Evolutionary conservation across 2,113 vertebrate genomes (phyloP), one percentile per base, ranked within the genome.

Genomic region (Pseudopipra pipra): DNA sequence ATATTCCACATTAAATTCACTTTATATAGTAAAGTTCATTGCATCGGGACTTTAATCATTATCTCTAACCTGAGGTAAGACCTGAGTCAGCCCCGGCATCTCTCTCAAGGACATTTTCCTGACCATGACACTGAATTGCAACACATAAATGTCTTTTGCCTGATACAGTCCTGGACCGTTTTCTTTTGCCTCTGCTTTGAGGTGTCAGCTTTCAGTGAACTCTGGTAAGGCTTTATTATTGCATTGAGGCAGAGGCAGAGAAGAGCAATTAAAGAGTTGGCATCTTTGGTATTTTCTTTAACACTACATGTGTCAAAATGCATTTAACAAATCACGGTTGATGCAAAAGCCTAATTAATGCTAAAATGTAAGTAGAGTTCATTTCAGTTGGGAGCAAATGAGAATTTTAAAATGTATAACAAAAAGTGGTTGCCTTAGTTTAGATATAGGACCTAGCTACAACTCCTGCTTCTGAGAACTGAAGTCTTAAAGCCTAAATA

Each of bases 181-280:
- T 84, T 78, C 54, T 66, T 16, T 90, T 93, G 83, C 73, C 41
- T 94, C n/a, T 92, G 76, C 92, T 92, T 94, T 84, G 76, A 96
- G 78, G 83, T 70, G 76, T 72, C 49, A 88, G 80, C 49, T 87
- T 87, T 65, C 54, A 31, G 70, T 94, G 96, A 95, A 87, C 92
- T 89, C 80, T 82, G 72, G 65, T 88, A 78, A 89, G 41, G 8
- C 90, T 85, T 83, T 68, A 54, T 91, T 96, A 84, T 72, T 93
- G 76, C 73, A 58, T 2, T 75, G 92, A 24, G 27, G 49, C 79
- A 75, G 65, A 86, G 65, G 79, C 85, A 92, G 93, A 67, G 76
- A 93, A 81, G 65, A 89, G 73, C 77, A 96, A 93, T 95, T 96
- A 97, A 90, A 87, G 61, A 83, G 70, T 89, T 95, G 92, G 87